Percentiles rank a stretch among this genome's conserved stretches.
Conservation (phyloP, 1,140 invertebrate genomes). For the Hyles vespertilio region DNA sequence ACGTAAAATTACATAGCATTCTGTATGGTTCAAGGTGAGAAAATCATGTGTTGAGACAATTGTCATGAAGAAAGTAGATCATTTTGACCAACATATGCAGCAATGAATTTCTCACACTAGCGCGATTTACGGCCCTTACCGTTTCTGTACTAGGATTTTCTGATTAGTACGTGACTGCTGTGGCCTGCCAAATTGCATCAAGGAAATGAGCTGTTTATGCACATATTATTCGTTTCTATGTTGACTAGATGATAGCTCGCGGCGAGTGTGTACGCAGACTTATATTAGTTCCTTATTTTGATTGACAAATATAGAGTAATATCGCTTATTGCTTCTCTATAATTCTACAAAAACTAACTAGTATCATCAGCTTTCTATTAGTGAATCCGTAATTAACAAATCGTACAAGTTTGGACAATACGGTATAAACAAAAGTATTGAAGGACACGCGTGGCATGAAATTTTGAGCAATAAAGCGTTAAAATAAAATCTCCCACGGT, state of each 20-base stretch:
- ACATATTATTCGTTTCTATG: background rate
- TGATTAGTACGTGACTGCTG: constrained; percentile 23
- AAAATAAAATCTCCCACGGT: background rate
- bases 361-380: too few species aligned
- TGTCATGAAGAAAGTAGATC: constrained; percentile 23
- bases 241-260: too few species aligned
- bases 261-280: too few species aligned
- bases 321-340: too few species aligned
- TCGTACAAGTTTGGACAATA: too few species aligned
- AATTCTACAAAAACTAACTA: too few species aligned
- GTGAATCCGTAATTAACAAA: too few species aligned
- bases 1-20: constrained; percentile 58
- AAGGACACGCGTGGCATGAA: too few species aligned
- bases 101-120: background rate
- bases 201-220: constrained; percentile 13
- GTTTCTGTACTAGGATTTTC: constrained; percentile 13
- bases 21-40: constrained; percentile 62
- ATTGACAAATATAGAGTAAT: too few species aligned
- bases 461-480: too few species aligned
- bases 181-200: constrained; percentile 18
- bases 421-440: too few species aligned
- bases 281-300: too few species aligned
- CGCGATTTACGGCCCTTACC: constrained; percentile 6
- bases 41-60: constrained; percentile 39
- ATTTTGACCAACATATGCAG: background rate